Evolutionary conservation across 2,113 vertebrate genomes (phyloP), one percentile per base, ranked within the genome.

Genomic region (Odontophorus gujanensis): DNA sequence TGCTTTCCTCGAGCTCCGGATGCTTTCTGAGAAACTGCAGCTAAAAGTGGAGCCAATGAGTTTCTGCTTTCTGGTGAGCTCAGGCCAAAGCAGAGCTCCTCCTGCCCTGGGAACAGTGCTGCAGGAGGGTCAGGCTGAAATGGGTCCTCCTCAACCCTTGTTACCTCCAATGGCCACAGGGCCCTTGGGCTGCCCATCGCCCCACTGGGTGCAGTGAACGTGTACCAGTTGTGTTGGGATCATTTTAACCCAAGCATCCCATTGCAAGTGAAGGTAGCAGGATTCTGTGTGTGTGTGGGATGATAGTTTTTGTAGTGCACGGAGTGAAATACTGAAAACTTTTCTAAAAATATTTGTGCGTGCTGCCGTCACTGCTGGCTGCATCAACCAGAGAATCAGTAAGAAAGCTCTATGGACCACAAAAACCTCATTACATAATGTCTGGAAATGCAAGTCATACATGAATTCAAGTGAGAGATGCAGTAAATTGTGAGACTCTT

Each of bases 351-450:
- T 45, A 36, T 66, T 51, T 63, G 47, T 47, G 43, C 2, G 1
- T 7, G 18, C 18, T 71, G 73, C 71, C 4, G 0, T 50, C 66
- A 67, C 87, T 80, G 63, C 51, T 92, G 78, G 63, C 87, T 86
- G 68, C 65, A 45, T 68, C 75, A 84, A 25, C 45, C 32, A 30
- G 57, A 88, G 34, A 20, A 72, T 88, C 18, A 2, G 91, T 78
- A 59, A 94, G 93, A 92, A 91, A 90, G 89, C 65, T 86, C 85
- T 86, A 14, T 53, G 94, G 93, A 91, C 95, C 94, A 91, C 95
- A 93, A 85, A 96, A 97, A 95, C 94, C 96, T 95, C 93, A 94
- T 96, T 95, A 92, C 87, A 93, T 94, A 89, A 95, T 88, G 89
- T 92, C 96, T 97, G 93, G 87, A 91, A 96, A 91, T 71, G 13